phyloP scores from a whole-genome alignment of 2,797 vertebrate species.

The Trichosurus vulpecula region DNA sequence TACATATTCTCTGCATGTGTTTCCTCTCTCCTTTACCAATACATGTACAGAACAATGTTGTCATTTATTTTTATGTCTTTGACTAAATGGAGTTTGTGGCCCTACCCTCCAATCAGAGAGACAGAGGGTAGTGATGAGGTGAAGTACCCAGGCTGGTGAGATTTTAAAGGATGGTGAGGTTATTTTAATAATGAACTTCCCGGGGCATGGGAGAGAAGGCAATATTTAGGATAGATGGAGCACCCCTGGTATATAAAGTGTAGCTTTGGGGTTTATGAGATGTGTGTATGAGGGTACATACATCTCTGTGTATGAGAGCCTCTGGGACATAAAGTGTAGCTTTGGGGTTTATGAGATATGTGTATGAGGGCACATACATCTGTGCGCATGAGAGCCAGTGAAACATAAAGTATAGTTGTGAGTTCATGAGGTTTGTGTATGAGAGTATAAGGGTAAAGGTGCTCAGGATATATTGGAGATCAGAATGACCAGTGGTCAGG shows the following conservation, averaged over 20 bases:
- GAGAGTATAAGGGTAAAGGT: background rate
- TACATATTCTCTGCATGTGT: background rate
- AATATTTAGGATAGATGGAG: background rate
- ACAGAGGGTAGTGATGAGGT: background rate
- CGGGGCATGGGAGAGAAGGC: background rate
- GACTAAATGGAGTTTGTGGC: background rate
- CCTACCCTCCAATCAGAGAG: background rate
- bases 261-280: background rate
- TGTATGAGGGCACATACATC: background rate
- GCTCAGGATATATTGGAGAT: background rate
- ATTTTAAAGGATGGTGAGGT: background rate
- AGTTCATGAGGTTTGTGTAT: background rate
- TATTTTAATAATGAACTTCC: background rate
- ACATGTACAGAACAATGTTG: background rate
- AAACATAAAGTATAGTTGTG: background rate
- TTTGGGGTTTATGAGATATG: background rate
- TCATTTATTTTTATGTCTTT: background rate
- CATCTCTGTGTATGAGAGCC: too few species aligned
- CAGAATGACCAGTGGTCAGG: background rate
- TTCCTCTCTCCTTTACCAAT: background rate
- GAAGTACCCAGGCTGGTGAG: background rate
- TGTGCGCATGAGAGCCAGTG: background rate
- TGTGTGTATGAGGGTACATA: background rate
- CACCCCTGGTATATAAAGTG: background rate
- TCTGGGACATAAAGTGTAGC: too few species aligned